Conservation (phyloP, 53 echinoderm and acorn worm genomes). For the Astropecten irregularis region DNA sequence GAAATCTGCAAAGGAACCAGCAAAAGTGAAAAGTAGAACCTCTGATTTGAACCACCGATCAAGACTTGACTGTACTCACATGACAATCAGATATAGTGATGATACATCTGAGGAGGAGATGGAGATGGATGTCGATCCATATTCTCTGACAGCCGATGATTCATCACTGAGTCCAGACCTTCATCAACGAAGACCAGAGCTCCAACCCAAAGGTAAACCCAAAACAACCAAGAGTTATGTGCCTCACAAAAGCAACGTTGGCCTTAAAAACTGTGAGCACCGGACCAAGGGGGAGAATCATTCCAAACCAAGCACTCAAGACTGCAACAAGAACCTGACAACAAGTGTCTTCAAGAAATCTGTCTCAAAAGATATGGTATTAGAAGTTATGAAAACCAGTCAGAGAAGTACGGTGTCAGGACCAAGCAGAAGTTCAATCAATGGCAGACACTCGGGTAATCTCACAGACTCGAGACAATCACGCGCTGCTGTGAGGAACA, state of each 20-base stretch:
- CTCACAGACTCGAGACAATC: neutral
- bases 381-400: no score
- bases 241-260: neutral
- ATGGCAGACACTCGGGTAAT: neutral
- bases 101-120: conserved; percentile 26
- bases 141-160: conserved; percentile 48
- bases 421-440: no score
- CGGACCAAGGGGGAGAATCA: neutral
- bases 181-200: neutral
- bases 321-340: neutral
- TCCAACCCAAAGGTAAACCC: neutral
- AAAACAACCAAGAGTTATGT: neutral
- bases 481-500: neutral
- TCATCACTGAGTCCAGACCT: conserved; percentile 6
- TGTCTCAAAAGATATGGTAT: no score
- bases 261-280: no score
- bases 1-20: neutral
- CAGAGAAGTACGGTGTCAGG: no score
- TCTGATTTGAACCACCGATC: no score
- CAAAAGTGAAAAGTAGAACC: neutral
- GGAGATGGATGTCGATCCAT: conserved; percentile 41
- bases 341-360: neutral
- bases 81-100: conserved; percentile 28
- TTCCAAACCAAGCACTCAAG: neutral
- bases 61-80: neutral